Conservation (phyloP, 2,113 vertebrate species). For the Boulengeromyrus knoepffleri region DNA sequence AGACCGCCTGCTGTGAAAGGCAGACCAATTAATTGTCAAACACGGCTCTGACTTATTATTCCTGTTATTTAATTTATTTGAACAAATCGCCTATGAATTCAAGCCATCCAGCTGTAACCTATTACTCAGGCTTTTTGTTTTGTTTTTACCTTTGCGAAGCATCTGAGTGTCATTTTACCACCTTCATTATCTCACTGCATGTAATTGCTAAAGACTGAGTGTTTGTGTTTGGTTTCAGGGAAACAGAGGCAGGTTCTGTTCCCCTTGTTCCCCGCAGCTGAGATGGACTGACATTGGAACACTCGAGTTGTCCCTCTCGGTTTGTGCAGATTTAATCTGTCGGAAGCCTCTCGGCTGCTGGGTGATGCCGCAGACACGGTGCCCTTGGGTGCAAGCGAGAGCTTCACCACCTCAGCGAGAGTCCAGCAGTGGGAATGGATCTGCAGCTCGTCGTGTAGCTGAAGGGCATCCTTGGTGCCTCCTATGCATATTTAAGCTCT, state of each 20-base stretch:
- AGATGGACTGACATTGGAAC: background rate
- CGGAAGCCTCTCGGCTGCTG: background rate
- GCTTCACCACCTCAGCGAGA: background rate
- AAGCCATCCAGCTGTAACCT: background rate
- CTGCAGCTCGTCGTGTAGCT: background rate
- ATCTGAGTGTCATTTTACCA: background rate
- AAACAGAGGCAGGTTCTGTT: background rate
- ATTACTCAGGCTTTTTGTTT: background rate
- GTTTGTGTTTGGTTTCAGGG: background rate
- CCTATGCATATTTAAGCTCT: background rate
- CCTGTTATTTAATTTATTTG: background rate
- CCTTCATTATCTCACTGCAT: background rate
- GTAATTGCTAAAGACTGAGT: background rate
- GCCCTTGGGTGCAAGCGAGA: background rate
- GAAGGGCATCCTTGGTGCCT: background rate
- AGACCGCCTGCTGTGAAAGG: background rate
- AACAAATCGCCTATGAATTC: background rate
- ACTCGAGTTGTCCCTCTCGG: background rate
- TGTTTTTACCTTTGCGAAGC: background rate
- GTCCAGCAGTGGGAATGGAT: background rate
- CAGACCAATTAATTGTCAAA: background rate
- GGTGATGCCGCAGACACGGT: background rate
- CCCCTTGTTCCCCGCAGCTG: background rate
- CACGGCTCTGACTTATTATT: background rate
- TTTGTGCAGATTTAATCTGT: background rate